Evolutionary conservation across 2,888 invertebrate genomes (phyloP), one percentile per base, ranked within the genome.

Genomic region (Ophion ventricosus): DNA sequence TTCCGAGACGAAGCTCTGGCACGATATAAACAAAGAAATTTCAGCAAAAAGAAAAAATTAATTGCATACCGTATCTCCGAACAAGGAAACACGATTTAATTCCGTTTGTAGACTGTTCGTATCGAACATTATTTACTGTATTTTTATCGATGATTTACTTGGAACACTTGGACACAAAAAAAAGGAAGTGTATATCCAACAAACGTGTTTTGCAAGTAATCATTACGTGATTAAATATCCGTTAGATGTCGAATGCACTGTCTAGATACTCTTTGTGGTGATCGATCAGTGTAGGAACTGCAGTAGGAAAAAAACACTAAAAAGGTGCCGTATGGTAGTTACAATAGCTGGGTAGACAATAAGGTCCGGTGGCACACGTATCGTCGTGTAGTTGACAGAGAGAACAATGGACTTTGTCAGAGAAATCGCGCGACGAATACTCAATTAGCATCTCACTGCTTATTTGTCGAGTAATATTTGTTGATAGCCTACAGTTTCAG

Each of bases 391-490:
- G 54, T 29, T 75, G 67, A 73, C 67, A 75, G 73, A 83, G 59
- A 43, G 76, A 82, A 86, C 86, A 86, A 86, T 86, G 73, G 80
- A 76, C 49, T 54, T 26, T 69, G 69, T 80, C 79, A 79, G 54
- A 61, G 81, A 79, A 76, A 76, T 78, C 81, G 78, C 83, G 83
- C 26, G 63, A 81, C 78, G 83, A 85, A 85, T 84, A 84, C 79
- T 76, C 63, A 86, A 84, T 82, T 70, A 69, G 77, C 80, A 56
- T 85, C 59, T 59, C 25, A 67, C 82, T 80, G 80, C 66, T 79
- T 72, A 80, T 86, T 85, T 81, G 63, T 80, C 61, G 76, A 54
- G 78, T 57, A 57, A 57, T 67, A 66, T 81, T 78, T 74, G 20
- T 73, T 57, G 67, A 43, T 57, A 56, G 49, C 57, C 29, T 49